Evolutionary conservation across 2,797 vertebrate species (phyloP).

Genomic region (Cyprinella venusta): DNA sequence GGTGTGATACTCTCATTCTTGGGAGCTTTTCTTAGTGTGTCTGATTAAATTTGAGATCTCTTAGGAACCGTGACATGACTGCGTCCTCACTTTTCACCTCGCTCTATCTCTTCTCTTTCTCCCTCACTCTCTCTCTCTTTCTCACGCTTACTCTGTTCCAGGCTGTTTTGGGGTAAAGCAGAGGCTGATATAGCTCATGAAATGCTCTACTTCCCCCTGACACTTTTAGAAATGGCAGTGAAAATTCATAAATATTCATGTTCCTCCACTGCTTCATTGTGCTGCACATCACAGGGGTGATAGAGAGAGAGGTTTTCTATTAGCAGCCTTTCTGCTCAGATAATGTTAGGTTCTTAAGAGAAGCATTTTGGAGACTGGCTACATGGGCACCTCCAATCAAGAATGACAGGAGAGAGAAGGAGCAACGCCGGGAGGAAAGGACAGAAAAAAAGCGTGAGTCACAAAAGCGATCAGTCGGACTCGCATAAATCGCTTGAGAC

Average conservation of each 20-base stretch:
- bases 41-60: slow-evolving; percentile 56
- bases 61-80: slow-evolving; percentile 54
- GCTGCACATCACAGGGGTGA: slow-evolving; percentile 24
- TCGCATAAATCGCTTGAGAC: neutral
- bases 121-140: neutral
- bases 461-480: neutral
- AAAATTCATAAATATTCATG: slow-evolving; percentile 49
- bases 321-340: slow-evolving; percentile 38
- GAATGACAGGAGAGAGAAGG: slow-evolving; percentile 22
- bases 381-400: slow-evolving; percentile 31
- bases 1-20: slow-evolving; percentile 1
- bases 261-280: slow-evolving; percentile 24
- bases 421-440: neutral
- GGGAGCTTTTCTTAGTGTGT: slow-evolving; percentile 37
- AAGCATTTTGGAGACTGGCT: slow-evolving; percentile 32
- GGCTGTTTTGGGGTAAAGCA: slow-evolving; percentile 19
- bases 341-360: slow-evolving; percentile 32
- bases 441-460: neutral
- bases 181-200: slow-evolving; percentile 11
- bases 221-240: slow-evolving; percentile 44
- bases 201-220: slow-evolving; percentile 42
- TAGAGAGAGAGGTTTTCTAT: slow-evolving; percentile 37
- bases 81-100: slow-evolving; percentile 19
- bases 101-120: neutral
- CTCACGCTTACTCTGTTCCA: neutral